A percentile compares a stretch with the other conserved stretches of the same genome.
Evolutionary conservation across 2,113 vertebrate species (phyloP).

Genomic region (Archilochus colubris): DNA sequence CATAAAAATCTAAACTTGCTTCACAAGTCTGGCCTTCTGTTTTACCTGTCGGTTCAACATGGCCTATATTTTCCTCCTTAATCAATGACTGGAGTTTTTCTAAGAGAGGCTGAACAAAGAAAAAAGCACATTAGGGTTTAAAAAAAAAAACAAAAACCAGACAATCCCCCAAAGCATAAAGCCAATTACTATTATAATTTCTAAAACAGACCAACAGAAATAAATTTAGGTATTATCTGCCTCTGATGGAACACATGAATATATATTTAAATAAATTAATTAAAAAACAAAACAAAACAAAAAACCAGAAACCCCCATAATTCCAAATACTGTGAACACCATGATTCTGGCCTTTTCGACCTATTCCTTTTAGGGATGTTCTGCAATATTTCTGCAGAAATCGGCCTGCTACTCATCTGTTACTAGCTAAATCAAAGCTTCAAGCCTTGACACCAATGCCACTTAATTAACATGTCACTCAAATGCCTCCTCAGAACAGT

Average conservation of each 20-base stretch:
- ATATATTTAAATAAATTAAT: neutral
- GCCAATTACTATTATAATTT: neutral
- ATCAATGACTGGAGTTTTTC: constrained; percentile 83
- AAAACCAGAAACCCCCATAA: neutral
- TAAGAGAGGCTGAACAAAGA: constrained; percentile 82
- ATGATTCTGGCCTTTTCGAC: constrained; percentile 12
- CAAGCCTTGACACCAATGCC: constrained; percentile 71
- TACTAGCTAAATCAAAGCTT: constrained; percentile 74
- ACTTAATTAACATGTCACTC: constrained; percentile 81
- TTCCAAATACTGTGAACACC: neutral
- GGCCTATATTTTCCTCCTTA: constrained; percentile 59
- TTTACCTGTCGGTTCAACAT: constrained; percentile 67
- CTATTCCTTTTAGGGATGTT: constrained; percentile 18
- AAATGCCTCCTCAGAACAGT: constrained; percentile 77
- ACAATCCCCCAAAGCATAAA: neutral
- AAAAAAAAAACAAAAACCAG: neutral
- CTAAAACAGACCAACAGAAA: neutral
- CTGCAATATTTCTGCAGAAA: constrained; percentile 64
- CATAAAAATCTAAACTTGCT: constrained; percentile 48
- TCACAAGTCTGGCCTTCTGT: constrained; percentile 59
- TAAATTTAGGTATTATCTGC: constrained; percentile 16
- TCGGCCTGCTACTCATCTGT: constrained; percentile 61
- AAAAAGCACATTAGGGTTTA: neutral
- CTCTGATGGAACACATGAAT: neutral
- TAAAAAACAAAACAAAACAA: neutral